These are phyloP conservation scores for Drosophila pectinifera DNA, from an alignment of 1,140 invertebrate species.

Conservation along the genomic window DNA sequence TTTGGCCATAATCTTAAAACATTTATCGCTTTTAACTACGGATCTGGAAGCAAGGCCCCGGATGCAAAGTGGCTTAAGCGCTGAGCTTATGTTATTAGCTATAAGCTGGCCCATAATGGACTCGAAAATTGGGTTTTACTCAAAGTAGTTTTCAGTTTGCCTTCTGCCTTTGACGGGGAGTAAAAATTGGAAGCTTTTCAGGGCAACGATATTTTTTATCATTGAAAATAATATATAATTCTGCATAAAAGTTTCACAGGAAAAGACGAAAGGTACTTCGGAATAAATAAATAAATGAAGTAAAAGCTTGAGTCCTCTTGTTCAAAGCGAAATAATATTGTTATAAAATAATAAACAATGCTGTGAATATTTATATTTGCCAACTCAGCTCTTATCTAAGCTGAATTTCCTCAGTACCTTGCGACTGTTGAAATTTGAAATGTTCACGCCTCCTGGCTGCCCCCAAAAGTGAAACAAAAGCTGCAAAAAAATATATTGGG, in stretches of 20 bases:
- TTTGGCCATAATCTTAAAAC: slow-evolving; percentile 29
- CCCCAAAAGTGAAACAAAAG: slow-evolving; percentile 34
- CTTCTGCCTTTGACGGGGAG: background rate
- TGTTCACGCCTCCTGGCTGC: slow-evolving; percentile 32
- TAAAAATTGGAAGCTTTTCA: background rate
- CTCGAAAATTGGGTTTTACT: slow-evolving; percentile 55
- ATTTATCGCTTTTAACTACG: slow-evolving; percentile 53
- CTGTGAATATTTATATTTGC: background rate
- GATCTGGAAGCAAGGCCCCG: slow-evolving; percentile 44
- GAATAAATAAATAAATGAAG: background rate
- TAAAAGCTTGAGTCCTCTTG: no score
- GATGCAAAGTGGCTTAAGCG: slow-evolving; percentile 69
- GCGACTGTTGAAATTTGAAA: slow-evolving; percentile 24
- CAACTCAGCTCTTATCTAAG: background rate
- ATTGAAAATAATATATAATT: background rate
- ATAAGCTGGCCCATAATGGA: slow-evolving; percentile 53
- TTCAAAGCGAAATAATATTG: background rate
- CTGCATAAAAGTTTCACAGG: background rate
- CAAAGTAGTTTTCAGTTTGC: slow-evolving; percentile 36
- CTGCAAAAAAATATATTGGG: slow-evolving; percentile 1
- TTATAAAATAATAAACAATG: slow-evolving; percentile 3
- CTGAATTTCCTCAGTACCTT: background rate
- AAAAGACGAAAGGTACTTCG: background rate
- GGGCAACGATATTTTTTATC: background rate
- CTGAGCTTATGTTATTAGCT: slow-evolving; percentile 57